These are phyloP conservation scores for Tapirus indicus DNA, from an alignment of 2,797 vertebrate species.

Conservation along the genomic window DNA sequence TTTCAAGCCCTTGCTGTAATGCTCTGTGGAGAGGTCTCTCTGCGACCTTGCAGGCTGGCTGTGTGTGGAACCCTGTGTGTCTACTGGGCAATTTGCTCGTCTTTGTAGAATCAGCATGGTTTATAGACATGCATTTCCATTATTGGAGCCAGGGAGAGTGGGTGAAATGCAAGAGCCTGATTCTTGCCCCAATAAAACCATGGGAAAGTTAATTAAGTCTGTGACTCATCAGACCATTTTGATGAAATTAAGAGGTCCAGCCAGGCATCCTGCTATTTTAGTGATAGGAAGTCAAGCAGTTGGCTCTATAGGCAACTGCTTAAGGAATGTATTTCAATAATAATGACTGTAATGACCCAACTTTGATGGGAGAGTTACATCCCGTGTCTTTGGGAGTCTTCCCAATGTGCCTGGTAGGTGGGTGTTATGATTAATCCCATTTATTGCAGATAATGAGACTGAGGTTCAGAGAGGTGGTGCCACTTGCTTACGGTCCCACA, in stretches of 20 bases:
- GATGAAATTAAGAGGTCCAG: not conserved
- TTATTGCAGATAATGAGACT: not conserved
- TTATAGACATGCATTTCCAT: not conserved
- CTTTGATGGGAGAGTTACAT: not conserved
- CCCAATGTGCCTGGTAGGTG: not conserved
- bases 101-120: not conserved
- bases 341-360: not conserved
- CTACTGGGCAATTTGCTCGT: not conserved
- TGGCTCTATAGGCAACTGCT: not conserved
- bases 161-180: not conserved
- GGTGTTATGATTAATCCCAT: too few species aligned
- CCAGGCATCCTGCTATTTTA: not conserved
- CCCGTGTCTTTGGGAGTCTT: not conserved
- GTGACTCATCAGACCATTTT: constrained; percentile 3
- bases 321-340: not conserved
- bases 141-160: not conserved
- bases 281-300: not conserved
- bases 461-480: not conserved
- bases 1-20: not conserved
- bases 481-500: not conserved
- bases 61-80: not conserved
- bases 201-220: not conserved
- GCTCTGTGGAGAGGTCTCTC: not conserved
- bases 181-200: not conserved
- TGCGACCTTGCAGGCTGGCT: not conserved